Evolutionary conservation across 2,113 vertebrate species (phyloP).

Genomic region (Ascaphus truei): DNA sequence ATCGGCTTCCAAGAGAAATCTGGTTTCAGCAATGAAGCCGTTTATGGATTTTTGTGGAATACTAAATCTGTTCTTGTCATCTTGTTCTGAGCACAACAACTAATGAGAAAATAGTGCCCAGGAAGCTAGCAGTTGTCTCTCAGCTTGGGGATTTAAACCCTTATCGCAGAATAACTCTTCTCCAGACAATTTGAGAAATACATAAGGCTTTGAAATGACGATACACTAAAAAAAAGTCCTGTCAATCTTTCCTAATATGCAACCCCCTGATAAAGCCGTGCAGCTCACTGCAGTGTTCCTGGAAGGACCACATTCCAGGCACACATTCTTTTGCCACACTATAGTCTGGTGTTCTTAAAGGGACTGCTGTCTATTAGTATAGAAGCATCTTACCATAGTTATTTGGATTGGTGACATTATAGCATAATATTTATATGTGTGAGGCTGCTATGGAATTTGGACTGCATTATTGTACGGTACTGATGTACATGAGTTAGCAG

Average conservation of each 20-base stretch:
- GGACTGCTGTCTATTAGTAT: too few species aligned
- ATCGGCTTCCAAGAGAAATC: not conserved
- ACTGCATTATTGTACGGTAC: not conserved
- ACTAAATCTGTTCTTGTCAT: constrained; percentile 49
- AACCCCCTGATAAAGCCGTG: constrained; percentile 37
- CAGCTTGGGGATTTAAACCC: constrained; percentile 37
- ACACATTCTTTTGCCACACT: too few species aligned
- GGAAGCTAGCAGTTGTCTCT: constrained; percentile 29
- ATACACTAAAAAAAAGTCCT: constrained; percentile 29
- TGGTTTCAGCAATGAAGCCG: constrained; percentile 7
- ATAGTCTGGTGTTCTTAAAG: not conserved
- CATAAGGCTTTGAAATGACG: constrained; percentile 42
- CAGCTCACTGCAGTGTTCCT: not conserved
- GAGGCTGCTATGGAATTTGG: not conserved
- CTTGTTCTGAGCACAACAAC: constrained; percentile 43
- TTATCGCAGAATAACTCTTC: constrained; percentile 35
- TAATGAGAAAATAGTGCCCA: constrained; percentile 38
- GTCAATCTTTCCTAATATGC: constrained; percentile 2
- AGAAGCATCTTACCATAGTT: too few species aligned
- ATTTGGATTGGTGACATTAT: too few species aligned
- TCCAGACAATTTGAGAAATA: constrained; percentile 39
- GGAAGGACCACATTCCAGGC: not conserved
- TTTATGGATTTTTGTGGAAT: constrained; percentile 31
- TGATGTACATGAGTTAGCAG: not conserved
- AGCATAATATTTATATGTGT: too few species aligned